A percentile compares a stretch with the other conserved stretches of the same genome.
Conservation (phyloP, 2,888 invertebrate genomes). For the Sicus ferrugineus region DNA sequence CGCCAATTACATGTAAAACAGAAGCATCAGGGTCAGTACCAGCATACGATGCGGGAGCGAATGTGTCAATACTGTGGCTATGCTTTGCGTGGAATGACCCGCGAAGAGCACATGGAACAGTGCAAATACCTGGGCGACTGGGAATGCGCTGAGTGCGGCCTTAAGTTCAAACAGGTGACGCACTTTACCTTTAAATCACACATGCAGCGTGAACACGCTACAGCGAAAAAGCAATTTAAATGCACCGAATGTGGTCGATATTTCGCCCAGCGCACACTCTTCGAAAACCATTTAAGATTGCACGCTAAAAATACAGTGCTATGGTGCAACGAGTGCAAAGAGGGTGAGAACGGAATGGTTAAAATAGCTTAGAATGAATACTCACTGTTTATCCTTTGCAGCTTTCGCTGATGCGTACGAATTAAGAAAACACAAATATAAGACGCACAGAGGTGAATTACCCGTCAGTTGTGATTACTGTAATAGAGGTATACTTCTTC, state of each 20-base stretch:
- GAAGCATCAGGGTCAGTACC: conserved; percentile 26
- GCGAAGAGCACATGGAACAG: conserved; percentile 39
- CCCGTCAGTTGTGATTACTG: conserved; percentile 43
- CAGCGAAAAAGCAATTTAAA: conserved; percentile 35
- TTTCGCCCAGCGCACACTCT: conserved; percentile 42
- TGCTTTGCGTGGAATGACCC: conserved; percentile 31
- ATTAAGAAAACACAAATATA: conserved; percentile 43
- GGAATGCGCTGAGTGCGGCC: conserved; percentile 41
- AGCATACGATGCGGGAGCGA: conserved; percentile 18
- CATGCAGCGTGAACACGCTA: conserved; percentile 41
- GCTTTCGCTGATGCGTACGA: conserved; percentile 41
- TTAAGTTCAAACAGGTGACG: conserved; percentile 39
- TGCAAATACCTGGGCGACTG: conserved; percentile 44
- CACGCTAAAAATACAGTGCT: conserved; percentile 35
- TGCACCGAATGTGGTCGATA: conserved; percentile 41
- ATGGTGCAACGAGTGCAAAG: conserved; percentile 40
- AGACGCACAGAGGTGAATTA: conserved; percentile 39
- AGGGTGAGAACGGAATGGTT: conserved; percentile 35
- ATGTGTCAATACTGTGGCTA: conserved; percentile 42
- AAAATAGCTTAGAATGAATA: not conserved
- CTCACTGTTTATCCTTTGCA: conserved; percentile 22
- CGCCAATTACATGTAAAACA: conserved; percentile 40
- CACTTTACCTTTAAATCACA: conserved; percentile 42
- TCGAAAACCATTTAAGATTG: conserved; percentile 42
- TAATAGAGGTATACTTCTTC: conserved; percentile 42